Evolutionary conservation across 2,797 vertebrate genomes (phyloP), one percentile per base, ranked within the genome.

Genomic region (Aldrovandia affinis): DNA sequence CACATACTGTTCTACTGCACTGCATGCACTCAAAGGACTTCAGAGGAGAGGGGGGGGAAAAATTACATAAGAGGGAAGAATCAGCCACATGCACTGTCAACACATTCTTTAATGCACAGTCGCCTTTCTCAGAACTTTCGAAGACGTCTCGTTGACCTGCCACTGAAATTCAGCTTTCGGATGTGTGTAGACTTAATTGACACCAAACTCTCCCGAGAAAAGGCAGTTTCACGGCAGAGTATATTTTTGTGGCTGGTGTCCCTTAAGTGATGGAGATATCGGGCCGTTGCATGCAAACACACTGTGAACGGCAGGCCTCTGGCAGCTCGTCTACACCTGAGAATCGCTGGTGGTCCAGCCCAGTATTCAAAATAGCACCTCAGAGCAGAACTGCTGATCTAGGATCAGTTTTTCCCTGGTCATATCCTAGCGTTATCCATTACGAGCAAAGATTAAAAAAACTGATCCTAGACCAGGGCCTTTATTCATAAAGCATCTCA

Each of bases 51-150:
- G 70, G 28, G 3, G 9, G 18, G 20, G 20, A 0, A 10, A 8
- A 39, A 44, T 75, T 75, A 44, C 70, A 75, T 75, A 75, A 75
- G 36, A 42, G 22, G 70, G 70, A 44, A 75, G 39, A 44, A 44
- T 44, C 22, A 10, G 18, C 70, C 20, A 22, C 36, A 44, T 44
- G 36, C 18, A 42, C 70, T 3, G 20, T 22, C 70, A 44, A 75
- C 39, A 8, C 18, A 39, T 42, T 22, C 33, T 5, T 4, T 7
- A 39, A 42, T 44, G 18, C 2, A 3, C 7, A 8, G 39, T 25
- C 1, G 22, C 20, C 39, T 75, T 75, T 44, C 70, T 44, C 8
- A 44, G 70, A 75, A 44, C 39, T 68, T 68, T 36, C 30, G 9
- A n/a, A 70, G 65, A 70, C 65, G 14, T 18, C 33, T 36, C 0